A percentile compares a stretch with the other conserved stretches of the same genome.
These are phyloP conservation scores for Pristionchus mayeri DNA, from an alignment of 2,888 invertebrate genomes.

Conservation along the genomic window DNA sequence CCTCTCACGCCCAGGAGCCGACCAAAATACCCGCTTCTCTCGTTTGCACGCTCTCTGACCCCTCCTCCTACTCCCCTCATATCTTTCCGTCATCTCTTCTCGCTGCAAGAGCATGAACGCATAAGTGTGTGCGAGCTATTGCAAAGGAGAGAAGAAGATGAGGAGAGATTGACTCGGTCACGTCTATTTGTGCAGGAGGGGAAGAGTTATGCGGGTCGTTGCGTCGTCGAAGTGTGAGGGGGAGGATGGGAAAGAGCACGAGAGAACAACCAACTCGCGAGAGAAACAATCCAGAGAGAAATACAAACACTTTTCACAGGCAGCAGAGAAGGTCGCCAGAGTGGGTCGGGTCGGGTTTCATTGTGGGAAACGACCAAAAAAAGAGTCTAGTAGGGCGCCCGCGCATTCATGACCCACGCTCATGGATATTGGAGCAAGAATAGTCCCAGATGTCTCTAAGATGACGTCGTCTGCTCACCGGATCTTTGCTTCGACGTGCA, in stretches of 20 bases:
- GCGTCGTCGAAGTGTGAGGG: neutral
- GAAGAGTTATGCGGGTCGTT: neutral
- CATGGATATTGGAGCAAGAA: too few relatives aligned
- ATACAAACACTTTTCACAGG: neutral
- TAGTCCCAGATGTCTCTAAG: neutral
- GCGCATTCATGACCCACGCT: too few relatives aligned
- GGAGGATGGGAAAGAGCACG: neutral
- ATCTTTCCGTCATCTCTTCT: neutral
- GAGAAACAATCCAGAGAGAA: neutral
- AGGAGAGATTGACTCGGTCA: conserved; percentile 11
- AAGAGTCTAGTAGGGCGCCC: neutral
- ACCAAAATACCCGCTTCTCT: conserved; percentile 45
- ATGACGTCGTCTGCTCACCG: conserved; percentile 27
- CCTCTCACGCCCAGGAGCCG: neutral
- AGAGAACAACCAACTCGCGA: conserved; percentile 9
- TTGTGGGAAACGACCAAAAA: neutral
- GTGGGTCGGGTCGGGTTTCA: conserved; percentile 1
- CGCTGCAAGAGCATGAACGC: neutral
- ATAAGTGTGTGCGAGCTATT: neutral
- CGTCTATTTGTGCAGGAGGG: neutral
- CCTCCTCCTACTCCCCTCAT: neutral
- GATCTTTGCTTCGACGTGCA: conserved; percentile 48
- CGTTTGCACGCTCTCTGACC: neutral
- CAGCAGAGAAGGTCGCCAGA: neutral
- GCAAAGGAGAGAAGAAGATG: neutral